Evolutionary conservation across 64 coral and sea anemone species (phyloP).

Genomic region (Hydrozoanthus tunicans): DNA sequence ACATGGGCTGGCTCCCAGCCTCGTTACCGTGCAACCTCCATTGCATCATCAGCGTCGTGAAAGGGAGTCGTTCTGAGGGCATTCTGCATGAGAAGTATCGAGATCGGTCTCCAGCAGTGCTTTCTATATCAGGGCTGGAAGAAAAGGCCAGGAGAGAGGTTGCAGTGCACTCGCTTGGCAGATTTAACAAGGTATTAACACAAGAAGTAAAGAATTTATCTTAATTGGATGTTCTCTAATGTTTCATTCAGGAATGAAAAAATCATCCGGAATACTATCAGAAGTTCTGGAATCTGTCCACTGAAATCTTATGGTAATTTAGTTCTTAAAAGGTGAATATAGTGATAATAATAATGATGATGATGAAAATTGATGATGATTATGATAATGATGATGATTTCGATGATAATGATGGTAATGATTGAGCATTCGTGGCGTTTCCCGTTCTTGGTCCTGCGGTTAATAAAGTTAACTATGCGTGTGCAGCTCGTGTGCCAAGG

Average conservation of each 20-base stretch:
- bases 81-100: constrained; percentile 19
- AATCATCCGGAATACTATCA: background rate
- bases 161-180: constrained; percentile 63
- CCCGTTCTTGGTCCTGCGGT: no score
- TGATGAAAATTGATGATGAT: no score
- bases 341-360: no score
- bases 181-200: constrained; percentile 76
- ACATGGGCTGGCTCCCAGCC: constrained; percentile 70
- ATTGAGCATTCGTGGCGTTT: background rate
- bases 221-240: background rate
- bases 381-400: no score
- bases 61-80: constrained; percentile 56
- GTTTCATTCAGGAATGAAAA: background rate
- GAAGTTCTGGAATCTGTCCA: background rate
- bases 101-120: background rate
- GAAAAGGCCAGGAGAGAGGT: constrained; percentile 63
- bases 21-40: constrained; percentile 62
- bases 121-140: constrained; percentile 56
- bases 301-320: background rate
- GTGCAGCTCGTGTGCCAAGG: no score
- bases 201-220: background rate
- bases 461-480: no score
- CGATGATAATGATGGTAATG: no score
- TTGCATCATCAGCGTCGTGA: constrained; percentile 73
- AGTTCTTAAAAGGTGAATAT: no score